phyloP scores from a whole-genome alignment of 2,888 invertebrate species.

The Beris morrisii region DNA sequence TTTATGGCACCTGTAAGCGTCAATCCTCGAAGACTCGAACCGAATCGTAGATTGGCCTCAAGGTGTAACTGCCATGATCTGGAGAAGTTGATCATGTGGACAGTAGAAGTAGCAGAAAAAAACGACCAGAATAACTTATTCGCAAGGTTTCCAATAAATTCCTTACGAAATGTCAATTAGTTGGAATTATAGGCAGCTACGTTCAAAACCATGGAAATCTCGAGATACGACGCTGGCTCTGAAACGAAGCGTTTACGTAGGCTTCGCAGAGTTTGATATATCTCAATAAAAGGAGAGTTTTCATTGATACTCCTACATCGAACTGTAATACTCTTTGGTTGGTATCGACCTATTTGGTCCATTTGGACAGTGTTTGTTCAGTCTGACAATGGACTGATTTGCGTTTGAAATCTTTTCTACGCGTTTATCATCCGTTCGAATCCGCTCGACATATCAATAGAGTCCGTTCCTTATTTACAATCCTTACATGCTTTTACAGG shows the following conservation, averaged over 20 bases:
- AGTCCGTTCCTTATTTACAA: constrained; percentile 4
- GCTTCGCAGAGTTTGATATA: constrained; percentile 22
- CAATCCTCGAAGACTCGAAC: not conserved
- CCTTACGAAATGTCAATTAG: constrained; percentile 40
- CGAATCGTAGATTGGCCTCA: constrained; percentile 19
- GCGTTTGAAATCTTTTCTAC: constrained; percentile 20
- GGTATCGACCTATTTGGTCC: not conserved
- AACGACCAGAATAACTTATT: constrained; percentile 26
- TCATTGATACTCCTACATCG: not conserved
- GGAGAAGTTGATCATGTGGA: not conserved
- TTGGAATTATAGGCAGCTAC: constrained; percentile 35
- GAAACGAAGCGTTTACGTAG: not conserved
- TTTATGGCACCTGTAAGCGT: constrained; percentile 27
- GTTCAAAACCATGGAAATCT: not conserved
- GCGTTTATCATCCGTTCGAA: constrained; percentile 17
- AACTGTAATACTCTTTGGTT: no score
- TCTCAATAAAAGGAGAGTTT: constrained; percentile 28
- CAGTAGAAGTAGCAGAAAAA: not conserved
- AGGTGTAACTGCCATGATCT: constrained; percentile 12
- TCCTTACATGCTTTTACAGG: constrained; percentile 9
- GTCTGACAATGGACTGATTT: constrained; percentile 32
- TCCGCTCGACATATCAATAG: constrained; percentile 34
- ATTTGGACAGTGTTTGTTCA: constrained; percentile 1
- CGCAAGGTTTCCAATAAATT: constrained; percentile 37
- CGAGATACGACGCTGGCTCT: no score